Base-by-base conservation (phyloP, 2,888 invertebrate genomes). In the Folsomia manolachei region DNA sequence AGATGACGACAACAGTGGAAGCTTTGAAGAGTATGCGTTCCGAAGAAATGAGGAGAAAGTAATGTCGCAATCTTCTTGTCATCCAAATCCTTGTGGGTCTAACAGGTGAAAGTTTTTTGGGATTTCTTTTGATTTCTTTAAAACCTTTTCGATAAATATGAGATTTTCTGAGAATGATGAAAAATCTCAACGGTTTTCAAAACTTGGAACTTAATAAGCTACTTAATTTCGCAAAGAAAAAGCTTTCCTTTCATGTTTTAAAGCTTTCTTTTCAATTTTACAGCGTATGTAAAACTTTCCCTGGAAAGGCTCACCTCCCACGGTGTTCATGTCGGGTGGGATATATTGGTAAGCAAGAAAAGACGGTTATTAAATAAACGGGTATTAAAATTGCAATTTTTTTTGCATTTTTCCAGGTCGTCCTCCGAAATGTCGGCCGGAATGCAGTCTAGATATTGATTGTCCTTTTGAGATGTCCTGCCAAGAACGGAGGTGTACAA, bases 341-440 rank as follows among this genome's bases (percentile, higher is more conserved):
- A 19, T 56, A 14, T n/a, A 56, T 56, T 4, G 56, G 56, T 56
- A 56, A 21, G 56, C n/a, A 56, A 26, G 21, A 18, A 25, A 52
- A 52, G n/a, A n/a, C n/a, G n/a, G n/a, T n/a, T n/a, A 67, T 53
- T 24, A 21, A 11, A 11, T 25, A 18, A 67, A 67, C 11, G 27
- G 39, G 39, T 27, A 24, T 18, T 2, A 19, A 63, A 19, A 63
- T 7, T 11, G 24, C 63, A 63, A 7, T 4, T 63, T 4, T n/a
- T 60, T 11, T 9, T 60, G 23, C n/a, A 63, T 11, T 26, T 26
- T 53, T 1, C 19, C 27, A 70, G 75, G 75, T 25, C 53, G 72
- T 39, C 70, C 72, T 23, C 76, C 76, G 24, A 61, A 71, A 19
- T 76, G 76, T 53, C 52, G 73, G 9, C 76, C 76, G 19, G 74